Evolutionary conservation across 2,797 vertebrate species (phyloP).

Genomic region (Centroberyx gerrardi): DNA sequence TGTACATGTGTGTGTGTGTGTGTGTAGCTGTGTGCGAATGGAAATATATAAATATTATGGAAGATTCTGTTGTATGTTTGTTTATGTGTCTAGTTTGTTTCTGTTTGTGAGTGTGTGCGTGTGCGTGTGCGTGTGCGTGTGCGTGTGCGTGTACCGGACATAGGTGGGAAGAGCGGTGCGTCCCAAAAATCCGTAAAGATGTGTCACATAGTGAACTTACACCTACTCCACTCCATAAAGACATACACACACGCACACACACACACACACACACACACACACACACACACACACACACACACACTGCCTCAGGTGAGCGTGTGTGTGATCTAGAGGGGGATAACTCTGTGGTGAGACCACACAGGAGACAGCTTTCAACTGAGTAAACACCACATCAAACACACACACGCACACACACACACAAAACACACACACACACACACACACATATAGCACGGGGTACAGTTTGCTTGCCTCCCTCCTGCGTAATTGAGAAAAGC

Average conservation of each 20-base stretch:
- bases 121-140: conserved; percentile 2
- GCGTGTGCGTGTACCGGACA: conserved; percentile 27
- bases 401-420: conserved; percentile 47
- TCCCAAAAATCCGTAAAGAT: conserved; percentile 42
- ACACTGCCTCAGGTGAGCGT: conserved; percentile 73
- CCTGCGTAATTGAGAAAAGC: conserved; percentile 87
- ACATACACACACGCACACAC: conserved; percentile 6
- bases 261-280: conserved; percentile 9
- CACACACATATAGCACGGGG: conserved; percentile 48
- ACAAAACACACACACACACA: conserved; percentile 43
- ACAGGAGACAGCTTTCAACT: conserved; percentile 86
- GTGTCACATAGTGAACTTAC: conserved; percentile 49
- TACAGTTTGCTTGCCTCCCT: conserved; percentile 79
- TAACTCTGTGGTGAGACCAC: conserved; percentile 81
- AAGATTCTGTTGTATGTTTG: conserved; percentile 67
- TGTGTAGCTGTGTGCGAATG: conserved; percentile 44
- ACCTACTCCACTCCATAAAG: conserved; percentile 58
- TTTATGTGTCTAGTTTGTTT: conserved; percentile 60
- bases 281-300: conserved; percentile 43
- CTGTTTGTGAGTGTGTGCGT: conserved; percentile 46
- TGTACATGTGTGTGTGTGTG: conserved; percentile 44
- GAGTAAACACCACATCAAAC: conserved; percentile 89
- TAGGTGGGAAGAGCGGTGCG: conserved; percentile 19
- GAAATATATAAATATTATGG: conserved; percentile 76
- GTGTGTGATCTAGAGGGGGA: conserved; percentile 77